Conservation (phyloP, 1,140 invertebrate species). For the silkworm (Bombyx mori) region ASM3026992v2 NC_085129.1:4724001-4724500, state of each 20-base stretch:
- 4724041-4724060: conserved; percentile 66
- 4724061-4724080: conserved; percentile 52
- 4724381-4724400: conserved; percentile 36
- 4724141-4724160: conserved; percentile 2
- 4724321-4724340: conserved; percentile 51
- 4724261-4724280: conserved; percentile 45
- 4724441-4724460: too few relatives aligned
- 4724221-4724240: conserved; percentile 41
- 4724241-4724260: conserved; percentile 50
- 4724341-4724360: conserved; percentile 10
- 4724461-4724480: too few relatives aligned
- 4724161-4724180: conserved; percentile 14
- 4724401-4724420: background rate
- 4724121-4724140: conserved; percentile 7
- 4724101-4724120: conserved; percentile 25
- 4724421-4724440: too few relatives aligned
- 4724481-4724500: too few relatives aligned
- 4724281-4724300: conserved; percentile 52
- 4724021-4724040: conserved; percentile 63
- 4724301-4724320: conserved; percentile 28
- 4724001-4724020: conserved; percentile 29
- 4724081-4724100: conserved; percentile 42
- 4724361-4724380: conserved; percentile 28
- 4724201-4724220: conserved; percentile 35
- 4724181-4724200: conserved; percentile 22